Evolutionary conservation across 2,113 vertebrate genomes (phyloP), one percentile per base, ranked within the genome.

Genomic region (Dicentrarchus labrax): DNA sequence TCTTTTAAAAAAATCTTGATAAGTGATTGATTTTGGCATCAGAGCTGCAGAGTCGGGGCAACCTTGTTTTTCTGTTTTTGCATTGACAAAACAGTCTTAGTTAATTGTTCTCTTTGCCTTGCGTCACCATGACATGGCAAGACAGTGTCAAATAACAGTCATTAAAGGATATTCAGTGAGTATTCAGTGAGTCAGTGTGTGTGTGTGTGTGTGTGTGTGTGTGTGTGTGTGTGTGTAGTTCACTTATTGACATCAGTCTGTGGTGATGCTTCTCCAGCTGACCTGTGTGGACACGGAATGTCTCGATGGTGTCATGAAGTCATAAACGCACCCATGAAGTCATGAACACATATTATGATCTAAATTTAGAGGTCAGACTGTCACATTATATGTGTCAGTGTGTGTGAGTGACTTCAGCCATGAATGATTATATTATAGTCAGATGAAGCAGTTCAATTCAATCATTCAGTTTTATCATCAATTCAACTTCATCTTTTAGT

Each of bases 71-170:
- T 72, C 76, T 85, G 60, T 67, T 87, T 85, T 69, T 74, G 47
- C 72, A 60, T 13, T 36, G 81, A 80, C 78, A 12, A 45, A 79
- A 72, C 80, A 81, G 70, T 72, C 38, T 8, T 30, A 70, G 79
- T 76, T 83, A 79, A 77, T 87, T 68, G 73, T 85, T 85, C 61
- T 72, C 59, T 64, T 77, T 45, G 36, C 41, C 54, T 76, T 68
- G 80, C 61, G 57, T 92, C 91, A 93, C 69, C 74, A 72, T 94
- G 94, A 94, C 92, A 82, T 48, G 30, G 85, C 92, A 88, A 85
- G 78, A 89, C 83, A 78, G 71, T 75, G 76, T 66, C 47, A 77
- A 87, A 92, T 86, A 93, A 93, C 94, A 94, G 83, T 94, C 45
- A 95, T 94, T 93, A 94, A 80, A 72, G 89, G 89, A 89, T 92